A percentile compares a stretch with the other conserved stretches of the same genome.
Conservation (phyloP, 2,888 invertebrate genomes). For the Mongoloraphidia duomilia region DNA sequence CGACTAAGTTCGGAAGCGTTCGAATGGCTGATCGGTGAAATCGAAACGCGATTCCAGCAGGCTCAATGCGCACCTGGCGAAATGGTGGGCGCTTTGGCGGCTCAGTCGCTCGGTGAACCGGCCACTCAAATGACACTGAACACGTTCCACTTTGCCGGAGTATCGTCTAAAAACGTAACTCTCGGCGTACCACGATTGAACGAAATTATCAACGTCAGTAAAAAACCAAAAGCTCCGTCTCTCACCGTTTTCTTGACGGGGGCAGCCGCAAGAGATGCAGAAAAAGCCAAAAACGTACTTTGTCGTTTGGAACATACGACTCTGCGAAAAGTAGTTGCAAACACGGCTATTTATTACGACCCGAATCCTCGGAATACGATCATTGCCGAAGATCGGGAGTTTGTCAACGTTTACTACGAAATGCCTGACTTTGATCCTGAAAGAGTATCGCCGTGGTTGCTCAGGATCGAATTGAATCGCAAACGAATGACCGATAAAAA, state of each 20-base stretch:
- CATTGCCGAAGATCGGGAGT: conserved; percentile 97
- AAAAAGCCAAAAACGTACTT: conserved; percentile 97
- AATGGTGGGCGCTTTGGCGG: conserved; percentile 99
- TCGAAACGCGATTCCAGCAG: conserved; percentile 96
- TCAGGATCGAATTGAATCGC: conserved; percentile 94
- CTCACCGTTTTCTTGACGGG: conserved; percentile 95
- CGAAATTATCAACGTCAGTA: conserved; percentile 96
- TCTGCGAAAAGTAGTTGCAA: conserved; percentile 89
- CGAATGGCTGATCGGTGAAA: conserved; percentile 99
- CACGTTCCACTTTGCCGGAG: conserved; percentile 99
- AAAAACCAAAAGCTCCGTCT: conserved; percentile 97
- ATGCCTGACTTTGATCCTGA: conserved; percentile 99
- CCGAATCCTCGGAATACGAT: conserved; percentile 98
- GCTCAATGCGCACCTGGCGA: conserved; percentile 88
- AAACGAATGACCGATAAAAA: conserved; percentile 99
- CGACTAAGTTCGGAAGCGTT: conserved; percentile 91
- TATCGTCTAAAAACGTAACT: conserved; percentile 99
- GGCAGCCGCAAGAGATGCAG: conserved; percentile 95
- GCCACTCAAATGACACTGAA: conserved; percentile 99
- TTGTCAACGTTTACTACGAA: conserved; percentile 99
- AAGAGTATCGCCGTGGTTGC: conserved; percentile 92
- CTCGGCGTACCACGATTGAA: conserved; percentile 97
- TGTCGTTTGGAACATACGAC: conserved; percentile 98
- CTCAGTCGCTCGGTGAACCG: conserved; percentile 97
- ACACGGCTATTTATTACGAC: conserved; percentile 99